Percentiles rank a stretch among this genome's conserved stretches.
Conservation (phyloP, 2,113 vertebrate species). For the Copsychus sechellarum region DNA sequence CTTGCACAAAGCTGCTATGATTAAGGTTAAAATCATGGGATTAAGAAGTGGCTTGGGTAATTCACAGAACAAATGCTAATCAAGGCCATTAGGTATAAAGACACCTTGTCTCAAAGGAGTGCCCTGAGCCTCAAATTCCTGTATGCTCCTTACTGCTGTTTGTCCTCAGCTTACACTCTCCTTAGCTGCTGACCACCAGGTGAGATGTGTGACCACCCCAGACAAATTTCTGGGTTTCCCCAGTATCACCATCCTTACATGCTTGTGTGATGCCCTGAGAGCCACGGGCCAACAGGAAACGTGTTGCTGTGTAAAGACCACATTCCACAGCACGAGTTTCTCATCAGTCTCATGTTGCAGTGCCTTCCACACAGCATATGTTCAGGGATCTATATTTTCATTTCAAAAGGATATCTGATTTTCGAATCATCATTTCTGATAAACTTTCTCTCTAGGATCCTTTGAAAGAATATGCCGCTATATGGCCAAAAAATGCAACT, state of each 20-base stretch:
- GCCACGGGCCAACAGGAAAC: not conserved
- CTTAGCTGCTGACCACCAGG: not conserved
- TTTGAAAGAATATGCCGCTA: slow-evolving; percentile 25
- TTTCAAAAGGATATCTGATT: not conserved
- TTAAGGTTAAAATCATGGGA: not conserved
- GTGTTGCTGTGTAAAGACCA: not conserved
- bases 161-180: not conserved
- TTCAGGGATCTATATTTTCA: not conserved
- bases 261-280: not conserved
- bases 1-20: not conserved
- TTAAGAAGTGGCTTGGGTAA: not conserved
- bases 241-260: too few relatives aligned
- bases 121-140: not conserved
- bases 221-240: not conserved
- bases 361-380: not conserved
- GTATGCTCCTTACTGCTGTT: not conserved
- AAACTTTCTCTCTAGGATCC: slow-evolving; percentile 30
- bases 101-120: not conserved
- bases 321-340: not conserved
- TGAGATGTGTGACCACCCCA: not conserved
- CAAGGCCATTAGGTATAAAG: not conserved
- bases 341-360: rapidly evolving
- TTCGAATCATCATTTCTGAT: not conserved
- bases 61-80: not conserved
- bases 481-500: slow-evolving; percentile 31